A percentile compares a stretch with the other conserved stretches of the same genome.
Evolutionary conservation across 2,113 vertebrate species (phyloP).

Genomic region (Burhinus oedicnemus): DNA sequence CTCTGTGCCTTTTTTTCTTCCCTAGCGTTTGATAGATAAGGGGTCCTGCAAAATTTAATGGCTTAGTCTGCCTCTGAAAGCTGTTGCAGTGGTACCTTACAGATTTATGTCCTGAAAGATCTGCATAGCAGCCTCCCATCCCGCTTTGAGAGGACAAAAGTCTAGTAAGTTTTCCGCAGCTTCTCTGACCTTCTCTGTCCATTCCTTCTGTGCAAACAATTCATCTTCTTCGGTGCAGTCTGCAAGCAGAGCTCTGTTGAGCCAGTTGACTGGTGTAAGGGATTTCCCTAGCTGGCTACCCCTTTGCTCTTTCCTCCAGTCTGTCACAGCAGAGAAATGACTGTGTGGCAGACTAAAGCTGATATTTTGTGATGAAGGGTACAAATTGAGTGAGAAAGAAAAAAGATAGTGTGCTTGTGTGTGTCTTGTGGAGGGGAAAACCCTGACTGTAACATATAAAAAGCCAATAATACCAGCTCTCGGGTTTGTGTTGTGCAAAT

Average conservation of each 20-base stretch:
- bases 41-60: background rate
- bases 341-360: background rate
- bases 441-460: background rate
- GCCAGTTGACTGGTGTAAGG: constrained; percentile 67
- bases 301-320: constrained; percentile 17
- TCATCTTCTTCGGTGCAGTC: constrained; percentile 65
- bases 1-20: background rate
- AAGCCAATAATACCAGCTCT: background rate
- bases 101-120: constrained; percentile 14
- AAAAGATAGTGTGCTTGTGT: background rate
- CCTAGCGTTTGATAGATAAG: background rate
- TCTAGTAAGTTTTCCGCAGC: background rate
- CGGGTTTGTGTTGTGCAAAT: background rate
- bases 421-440: background rate
- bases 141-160: constrained; percentile 46
- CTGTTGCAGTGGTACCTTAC: background rate
- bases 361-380: background rate
- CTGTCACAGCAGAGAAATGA: constrained; percentile 64
- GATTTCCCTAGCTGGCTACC: constrained; percentile 65
- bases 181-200: constrained; percentile 76
- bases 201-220: constrained; percentile 68
- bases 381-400: background rate
- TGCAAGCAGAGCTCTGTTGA: constrained; percentile 59
- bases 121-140: constrained; percentile 27
- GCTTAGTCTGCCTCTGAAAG: background rate